phyloP scores from a whole-genome alignment of 2,888 invertebrate genomes.

The Ligdia adustata region DNA sequence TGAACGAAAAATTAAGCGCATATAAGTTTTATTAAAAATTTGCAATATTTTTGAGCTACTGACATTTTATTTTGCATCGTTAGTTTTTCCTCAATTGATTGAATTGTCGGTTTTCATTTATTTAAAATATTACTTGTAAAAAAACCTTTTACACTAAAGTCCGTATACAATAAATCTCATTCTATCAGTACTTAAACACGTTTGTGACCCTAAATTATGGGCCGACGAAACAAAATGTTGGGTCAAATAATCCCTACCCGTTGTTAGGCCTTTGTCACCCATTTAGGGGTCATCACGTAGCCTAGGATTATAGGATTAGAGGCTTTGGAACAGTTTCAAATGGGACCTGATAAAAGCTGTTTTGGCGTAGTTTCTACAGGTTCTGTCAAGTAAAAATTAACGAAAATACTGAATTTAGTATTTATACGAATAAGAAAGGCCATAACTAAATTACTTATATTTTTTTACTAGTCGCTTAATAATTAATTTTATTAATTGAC shows the following conservation, averaged over 20 bases:
- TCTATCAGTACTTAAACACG: conserved; percentile 39
- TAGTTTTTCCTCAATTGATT: too few relatives aligned
- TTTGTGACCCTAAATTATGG: conserved; percentile 28
- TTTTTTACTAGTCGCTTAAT: too few relatives aligned
- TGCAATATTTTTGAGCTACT: too few relatives aligned
- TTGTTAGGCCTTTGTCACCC: conserved; percentile 29
- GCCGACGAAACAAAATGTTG: conserved; percentile 27
- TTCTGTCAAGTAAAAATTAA: background rate
- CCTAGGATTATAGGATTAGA: conserved; percentile 37
- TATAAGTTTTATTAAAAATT: too few relatives aligned
- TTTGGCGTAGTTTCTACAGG: background rate
- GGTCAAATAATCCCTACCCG: conserved; percentile 33
- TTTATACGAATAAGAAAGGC: too few relatives aligned
- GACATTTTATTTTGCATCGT: too few relatives aligned
- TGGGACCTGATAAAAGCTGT: conserved; percentile 5
- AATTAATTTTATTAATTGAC: too few relatives aligned
- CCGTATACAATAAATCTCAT: conserved; percentile 29
- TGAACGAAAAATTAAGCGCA: too few relatives aligned
- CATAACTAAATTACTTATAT: too few relatives aligned
- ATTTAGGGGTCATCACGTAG: conserved; percentile 33
- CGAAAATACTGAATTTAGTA: too few relatives aligned
- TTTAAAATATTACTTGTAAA: too few relatives aligned
- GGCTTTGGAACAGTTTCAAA: conserved; percentile 28
- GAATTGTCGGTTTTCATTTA: too few relatives aligned
- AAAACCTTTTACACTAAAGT: conserved; percentile 2